Base-by-base conservation (phyloP, 2,797 vertebrate species). In the Eulemur coronatus region DNA sequence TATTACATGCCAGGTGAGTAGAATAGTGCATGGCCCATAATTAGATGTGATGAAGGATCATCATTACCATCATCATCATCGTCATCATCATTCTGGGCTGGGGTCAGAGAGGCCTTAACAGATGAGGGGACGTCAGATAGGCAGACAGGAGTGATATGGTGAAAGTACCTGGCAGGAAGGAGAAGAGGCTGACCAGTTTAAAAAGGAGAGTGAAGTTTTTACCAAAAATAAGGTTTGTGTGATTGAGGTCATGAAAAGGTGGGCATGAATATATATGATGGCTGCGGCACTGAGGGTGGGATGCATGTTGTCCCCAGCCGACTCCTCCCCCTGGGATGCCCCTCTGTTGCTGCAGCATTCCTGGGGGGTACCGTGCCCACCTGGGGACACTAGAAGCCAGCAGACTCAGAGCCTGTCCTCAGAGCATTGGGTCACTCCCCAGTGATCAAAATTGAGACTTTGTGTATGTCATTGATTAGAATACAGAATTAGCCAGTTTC, bases 21-120 rank as follows among this genome's bases (percentile, higher is more conserved):
- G 65, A 55, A 30, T 0, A 22, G 55, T 7, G 0, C 15, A 2
- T 7, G 61, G 35, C 18, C 13, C 50, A 14, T 22, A 18, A 13
- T 28, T 2, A 14, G 41, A 7, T 18, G 5, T n/a, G 38, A 38
- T 28, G 38, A 78, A 8, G 8, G 24, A 5, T 30, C 26, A 20
- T 28, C 6, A 1, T 17, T 24, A 33, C 2, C 8, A 15, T 20
- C 38, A 28, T 41, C 35, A 52, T 33, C 1, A 3, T 17, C 4
- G 1, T 13, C 11, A 1, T 15, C 15, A 0, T 43, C 50, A 3
- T 30, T 50, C 70, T 73, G 61, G 65, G 61, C 43, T 41, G 50
- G 11, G 15, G 38, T n/a, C 65, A 38, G 70, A 52, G 85, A 50
- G n/a, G 18, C 20, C 63, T 48, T 72, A 84, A 8, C 13, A 61